Conservation (phyloP, 1,140 invertebrate species). For the Yoshiicerus persimilis region DNA sequence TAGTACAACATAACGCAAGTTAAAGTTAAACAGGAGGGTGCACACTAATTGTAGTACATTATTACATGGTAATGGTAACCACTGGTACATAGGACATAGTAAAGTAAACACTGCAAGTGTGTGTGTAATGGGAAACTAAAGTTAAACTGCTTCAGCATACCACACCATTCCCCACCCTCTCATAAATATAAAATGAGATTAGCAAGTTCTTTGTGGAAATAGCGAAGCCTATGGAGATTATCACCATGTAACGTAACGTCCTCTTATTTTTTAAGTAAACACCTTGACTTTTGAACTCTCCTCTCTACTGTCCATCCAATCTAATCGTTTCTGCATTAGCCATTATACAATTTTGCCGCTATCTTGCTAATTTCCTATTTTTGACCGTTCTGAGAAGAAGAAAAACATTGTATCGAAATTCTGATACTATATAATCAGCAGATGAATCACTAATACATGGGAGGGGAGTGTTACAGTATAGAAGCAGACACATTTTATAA, state of each 20-base stretch:
- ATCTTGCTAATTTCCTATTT: not conserved
- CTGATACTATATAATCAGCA: not conserved
- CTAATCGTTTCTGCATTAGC: not conserved
- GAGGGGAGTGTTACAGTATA: not conserved
- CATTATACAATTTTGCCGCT: not conserved
- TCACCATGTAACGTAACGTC: not conserved
- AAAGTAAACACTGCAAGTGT: not conserved
- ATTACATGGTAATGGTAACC: too few species aligned
- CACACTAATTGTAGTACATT: too few species aligned
- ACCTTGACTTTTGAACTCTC: slow-evolving; percentile 15
- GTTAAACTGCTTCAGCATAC: not conserved
- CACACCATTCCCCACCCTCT: not conserved
- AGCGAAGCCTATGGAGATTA: not conserved
- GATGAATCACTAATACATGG: not conserved
- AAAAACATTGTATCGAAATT: not conserved
- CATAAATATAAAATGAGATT: not conserved
- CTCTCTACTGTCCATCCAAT: not conserved
- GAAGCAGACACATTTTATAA: not conserved
- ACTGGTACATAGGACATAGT: not conserved
- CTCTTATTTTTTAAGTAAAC: not conserved
- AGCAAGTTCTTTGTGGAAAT: not conserved
- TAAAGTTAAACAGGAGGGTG: too few species aligned
- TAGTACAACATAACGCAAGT: too few species aligned
- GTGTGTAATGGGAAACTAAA: not conserved
- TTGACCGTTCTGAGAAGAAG: not conserved